Evolutionary conservation across 1,140 invertebrate species (phyloP).

Genomic region (Ganaspis sp.): DNA sequence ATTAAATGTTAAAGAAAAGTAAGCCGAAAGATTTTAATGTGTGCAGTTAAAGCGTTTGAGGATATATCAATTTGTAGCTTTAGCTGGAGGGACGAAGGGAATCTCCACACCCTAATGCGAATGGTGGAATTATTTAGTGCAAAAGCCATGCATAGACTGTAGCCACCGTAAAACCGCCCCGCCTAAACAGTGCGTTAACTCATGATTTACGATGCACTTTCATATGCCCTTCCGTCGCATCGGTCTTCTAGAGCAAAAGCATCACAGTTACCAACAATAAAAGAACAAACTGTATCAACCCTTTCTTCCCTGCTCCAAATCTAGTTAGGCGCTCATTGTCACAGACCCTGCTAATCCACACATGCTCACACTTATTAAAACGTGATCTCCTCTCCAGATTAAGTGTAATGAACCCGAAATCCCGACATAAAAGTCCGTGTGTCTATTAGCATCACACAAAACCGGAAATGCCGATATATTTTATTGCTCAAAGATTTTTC

Average conservation of each 20-base stretch:
- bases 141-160: slow-evolving; percentile 69
- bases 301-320: slow-evolving; percentile 60
- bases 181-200: slow-evolving; percentile 76
- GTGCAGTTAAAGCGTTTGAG: slow-evolving; percentile 28
- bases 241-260: background rate
- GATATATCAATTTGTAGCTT: slow-evolving; percentile 64
- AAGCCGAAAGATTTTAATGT: too few relatives aligned
- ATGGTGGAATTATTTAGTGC: slow-evolving; percentile 75
- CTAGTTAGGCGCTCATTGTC: slow-evolving; percentile 64
- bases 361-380: slow-evolving; percentile 62
- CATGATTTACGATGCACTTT: slow-evolving; percentile 71
- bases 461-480: background rate
- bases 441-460: too few relatives aligned
- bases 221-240: slow-evolving; percentile 38
- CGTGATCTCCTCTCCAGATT: slow-evolving; percentile 48
- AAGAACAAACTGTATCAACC: slow-evolving; percentile 47
- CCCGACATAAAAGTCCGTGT: background rate
- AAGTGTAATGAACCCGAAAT: background rate
- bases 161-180: slow-evolving; percentile 76
- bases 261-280: background rate
- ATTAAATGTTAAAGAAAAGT: too few relatives aligned
- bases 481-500: too few relatives aligned
- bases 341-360: slow-evolving; percentile 57
- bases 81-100: slow-evolving; percentile 46
- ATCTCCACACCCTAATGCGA: slow-evolving; percentile 59